phyloP scores from a whole-genome alignment of 2,888 invertebrate species.

The Drosophila cracens region DNA sequence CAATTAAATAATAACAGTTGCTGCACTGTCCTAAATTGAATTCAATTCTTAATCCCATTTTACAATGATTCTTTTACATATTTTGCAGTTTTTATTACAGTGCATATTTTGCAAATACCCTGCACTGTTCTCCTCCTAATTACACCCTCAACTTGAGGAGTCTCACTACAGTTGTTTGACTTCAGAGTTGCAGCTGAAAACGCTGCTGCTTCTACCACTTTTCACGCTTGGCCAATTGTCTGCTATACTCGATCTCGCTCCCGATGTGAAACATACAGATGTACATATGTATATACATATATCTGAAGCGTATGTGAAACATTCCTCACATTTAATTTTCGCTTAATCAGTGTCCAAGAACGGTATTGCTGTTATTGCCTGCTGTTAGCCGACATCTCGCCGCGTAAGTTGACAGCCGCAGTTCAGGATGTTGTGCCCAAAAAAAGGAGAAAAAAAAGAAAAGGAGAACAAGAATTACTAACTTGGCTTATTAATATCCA shows the following conservation, averaged over 20 bases:
- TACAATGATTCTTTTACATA: neutral
- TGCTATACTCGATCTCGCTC: neutral
- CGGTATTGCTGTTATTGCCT: constrained; percentile 60
- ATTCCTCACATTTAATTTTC: constrained; percentile 73
- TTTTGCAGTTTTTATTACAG: neutral
- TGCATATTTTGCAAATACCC: neutral
- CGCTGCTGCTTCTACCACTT: constrained; percentile 44
- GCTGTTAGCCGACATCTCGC: constrained; percentile 59
- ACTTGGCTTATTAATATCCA: constrained; percentile 72
- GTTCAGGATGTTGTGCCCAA: constrained; percentile 40
- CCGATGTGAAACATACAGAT: neutral
- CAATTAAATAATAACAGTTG: neutral
- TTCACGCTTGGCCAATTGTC: constrained; percentile 43
- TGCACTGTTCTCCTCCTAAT: too few species aligned
- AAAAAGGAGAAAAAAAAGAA: constrained; percentile 6
- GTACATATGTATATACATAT: neutral
- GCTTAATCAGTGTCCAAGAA: constrained; percentile 77
- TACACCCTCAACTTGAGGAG: neutral
- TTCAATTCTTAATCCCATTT: neutral
- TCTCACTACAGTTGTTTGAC: constrained; percentile 24
- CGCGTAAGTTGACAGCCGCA: constrained; percentile 70
- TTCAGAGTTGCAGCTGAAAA: neutral
- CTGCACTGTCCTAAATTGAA: neutral
- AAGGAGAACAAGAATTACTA: constrained; percentile 30
- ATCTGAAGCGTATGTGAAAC: neutral